Evolutionary conservation across 2,797 vertebrate genomes (phyloP), one percentile per base, ranked within the genome.

Genomic region (Sebastes melanostomus): DNA sequence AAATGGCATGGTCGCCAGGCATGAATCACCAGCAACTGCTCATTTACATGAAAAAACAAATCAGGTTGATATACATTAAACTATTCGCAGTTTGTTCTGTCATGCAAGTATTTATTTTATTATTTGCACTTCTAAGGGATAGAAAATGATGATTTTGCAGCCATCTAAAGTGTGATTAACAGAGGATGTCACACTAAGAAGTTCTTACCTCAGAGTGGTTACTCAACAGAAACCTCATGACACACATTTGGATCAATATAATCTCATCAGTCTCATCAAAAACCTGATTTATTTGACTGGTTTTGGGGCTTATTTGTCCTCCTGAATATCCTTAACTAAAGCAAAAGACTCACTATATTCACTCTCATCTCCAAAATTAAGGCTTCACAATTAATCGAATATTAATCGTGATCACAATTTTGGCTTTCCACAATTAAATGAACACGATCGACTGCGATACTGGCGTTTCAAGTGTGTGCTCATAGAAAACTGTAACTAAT

Each of bases 21-120:
- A 4, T 0, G 13, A 68, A 78, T 75, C 27, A 61, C 36, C 22
- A 22, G 56, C 77, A 20, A 42, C 75, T 50, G 34, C 81, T 83
- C 75, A 80, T 91, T 78, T 78, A 38, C 78, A 89, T 74, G 20
- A 46, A 56, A 81, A 84, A 61, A 85, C 69, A 63, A 74, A 86
- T 55, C 52, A 73, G 61, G 22, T 0, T 66, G 84, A 77, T 56
- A n/a, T 50, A 79, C 75, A 55, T 61, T 27, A 1, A 71, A 72
- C 3, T 13, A 1, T 6, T 4, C 2, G 4, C 42, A 6, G 4
- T 2, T 22, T 6, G 8, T 65, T 20, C 34, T 24, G 16, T 38
- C 8, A 20, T 52, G 32, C 7, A 36, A 3, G 38, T 14, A 6
- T 32, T 70, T 30, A 1, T 18, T 59, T 20, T 14, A 2, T 8